A percentile compares a stretch with the other conserved stretches of the same genome.
phyloP scores from a whole-genome alignment of 2,113 vertebrate species.

The Tachysurus fulvidraco region DNA sequence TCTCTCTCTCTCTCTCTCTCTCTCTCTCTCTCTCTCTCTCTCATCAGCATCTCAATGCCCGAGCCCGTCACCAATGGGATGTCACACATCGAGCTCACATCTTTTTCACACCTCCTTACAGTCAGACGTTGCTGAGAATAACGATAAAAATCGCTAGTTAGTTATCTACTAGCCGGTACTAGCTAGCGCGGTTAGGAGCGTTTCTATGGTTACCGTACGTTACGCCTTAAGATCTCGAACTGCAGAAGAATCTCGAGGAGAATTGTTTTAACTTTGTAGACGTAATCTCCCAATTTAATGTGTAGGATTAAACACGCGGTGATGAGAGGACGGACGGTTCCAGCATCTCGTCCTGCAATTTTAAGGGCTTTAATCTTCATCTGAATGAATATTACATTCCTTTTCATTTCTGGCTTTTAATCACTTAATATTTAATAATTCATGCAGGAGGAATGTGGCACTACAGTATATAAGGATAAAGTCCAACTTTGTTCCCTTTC shows the following conservation, averaged over 20 bases:
- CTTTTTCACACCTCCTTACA: no score
- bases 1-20: no score
- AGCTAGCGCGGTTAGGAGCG: background rate
- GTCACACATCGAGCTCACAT: background rate
- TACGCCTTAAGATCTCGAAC: no score
- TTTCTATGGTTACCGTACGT: background rate
- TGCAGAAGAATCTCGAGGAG: background rate
- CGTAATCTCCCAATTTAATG: background rate
- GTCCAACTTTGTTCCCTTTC: background rate
- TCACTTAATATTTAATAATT: background rate
- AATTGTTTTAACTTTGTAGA: background rate
- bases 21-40: no score
- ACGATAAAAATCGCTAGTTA: background rate
- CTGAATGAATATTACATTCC: conserved; percentile 5
- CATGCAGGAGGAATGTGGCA: background rate
- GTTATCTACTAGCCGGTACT: background rate
- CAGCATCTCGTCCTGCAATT: background rate
- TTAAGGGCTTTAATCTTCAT: background rate
- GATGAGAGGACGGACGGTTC: background rate
- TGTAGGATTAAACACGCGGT: background rate
- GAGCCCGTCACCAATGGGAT: no score
- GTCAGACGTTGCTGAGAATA: no score
- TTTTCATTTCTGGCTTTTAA: conserved; percentile 9
- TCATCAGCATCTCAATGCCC: no score
- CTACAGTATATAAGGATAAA: background rate